phyloP scores from a whole-genome alignment of 2,113 vertebrate species.

The Gasterosteus aculeatus region DNA sequence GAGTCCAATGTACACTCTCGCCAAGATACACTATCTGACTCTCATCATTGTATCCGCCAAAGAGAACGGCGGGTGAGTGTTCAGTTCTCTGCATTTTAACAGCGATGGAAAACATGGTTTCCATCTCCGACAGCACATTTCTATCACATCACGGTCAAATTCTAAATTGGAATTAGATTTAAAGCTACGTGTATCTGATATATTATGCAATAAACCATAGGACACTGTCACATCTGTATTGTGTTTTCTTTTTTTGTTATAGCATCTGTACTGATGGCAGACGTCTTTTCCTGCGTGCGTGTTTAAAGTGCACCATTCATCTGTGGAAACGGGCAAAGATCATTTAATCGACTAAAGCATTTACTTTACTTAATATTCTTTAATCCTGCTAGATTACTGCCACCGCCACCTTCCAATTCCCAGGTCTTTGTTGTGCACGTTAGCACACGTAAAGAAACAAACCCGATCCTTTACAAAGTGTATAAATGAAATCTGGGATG shows the following conservation, averaged over 20 bases:
- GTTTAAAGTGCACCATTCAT: background rate
- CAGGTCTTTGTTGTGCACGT: slow-evolving; percentile 9
- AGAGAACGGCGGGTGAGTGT: slow-evolving; percentile 37
- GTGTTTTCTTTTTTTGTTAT: background rate
- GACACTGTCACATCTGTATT: background rate
- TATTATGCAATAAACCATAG: background rate
- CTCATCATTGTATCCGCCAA: slow-evolving; percentile 20
- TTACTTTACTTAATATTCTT: background rate
- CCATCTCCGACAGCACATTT: slow-evolving; percentile 4
- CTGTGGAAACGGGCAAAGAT: background rate
- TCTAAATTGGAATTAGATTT: too few species aligned
- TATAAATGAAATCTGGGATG: background rate
- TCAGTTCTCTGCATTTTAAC: slow-evolving; percentile 34
- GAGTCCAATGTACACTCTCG: slow-evolving; percentile 26
- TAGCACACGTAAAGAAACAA: background rate
- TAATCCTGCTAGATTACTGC: slow-evolving; percentile 9
- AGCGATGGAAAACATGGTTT: slow-evolving; percentile 32
- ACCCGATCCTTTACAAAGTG: background rate
- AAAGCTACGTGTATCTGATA: background rate
- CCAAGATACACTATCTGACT: background rate
- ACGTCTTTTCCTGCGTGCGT: background rate
- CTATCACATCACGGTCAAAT: slow-evolving; percentile 20
- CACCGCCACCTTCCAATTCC: slow-evolving; percentile 6
- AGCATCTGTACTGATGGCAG: background rate
- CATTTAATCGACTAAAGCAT: background rate